These are phyloP conservation scores for Aegotheles bennettii DNA, from an alignment of 2,113 vertebrate species.

Conservation along the genomic window DNA sequence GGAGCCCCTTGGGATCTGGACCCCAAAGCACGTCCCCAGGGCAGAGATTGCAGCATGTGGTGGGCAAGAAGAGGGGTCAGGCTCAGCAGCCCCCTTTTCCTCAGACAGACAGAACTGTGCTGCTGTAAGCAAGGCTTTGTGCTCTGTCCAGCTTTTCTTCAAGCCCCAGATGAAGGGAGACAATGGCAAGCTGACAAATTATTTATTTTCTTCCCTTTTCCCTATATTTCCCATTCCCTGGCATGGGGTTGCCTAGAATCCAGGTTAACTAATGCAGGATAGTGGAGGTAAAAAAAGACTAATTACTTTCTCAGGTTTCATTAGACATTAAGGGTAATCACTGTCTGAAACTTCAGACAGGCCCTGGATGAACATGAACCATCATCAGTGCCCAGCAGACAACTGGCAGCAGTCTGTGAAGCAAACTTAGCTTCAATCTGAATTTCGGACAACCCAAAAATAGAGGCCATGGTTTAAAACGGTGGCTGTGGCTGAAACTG, in stretches of 20 bases:
- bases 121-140: not conserved
- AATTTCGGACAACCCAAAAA: not conserved
- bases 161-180: not conserved
- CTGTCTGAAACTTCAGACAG: not conserved
- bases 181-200: not conserved
- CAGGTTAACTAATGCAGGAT: not conserved
- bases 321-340: not conserved
- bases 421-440: not conserved
- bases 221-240: not conserved
- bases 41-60: not conserved
- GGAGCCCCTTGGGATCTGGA: not conserved
- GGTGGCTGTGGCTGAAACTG: not conserved
- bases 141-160: not conserved
- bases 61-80: not conserved
- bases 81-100: not conserved
- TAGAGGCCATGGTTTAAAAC: not conserved
- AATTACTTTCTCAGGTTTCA: not conserved
- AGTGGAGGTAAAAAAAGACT: not conserved
- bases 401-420: not conserved
- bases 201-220: not conserved
- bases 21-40: accelerated
- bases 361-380: not conserved
- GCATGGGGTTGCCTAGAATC: not conserved
- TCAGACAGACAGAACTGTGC: accelerated
- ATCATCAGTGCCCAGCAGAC: not conserved